Base-by-base conservation (phyloP, 2,113 vertebrate genomes). In the Odontesthes bonariensis region DNA sequence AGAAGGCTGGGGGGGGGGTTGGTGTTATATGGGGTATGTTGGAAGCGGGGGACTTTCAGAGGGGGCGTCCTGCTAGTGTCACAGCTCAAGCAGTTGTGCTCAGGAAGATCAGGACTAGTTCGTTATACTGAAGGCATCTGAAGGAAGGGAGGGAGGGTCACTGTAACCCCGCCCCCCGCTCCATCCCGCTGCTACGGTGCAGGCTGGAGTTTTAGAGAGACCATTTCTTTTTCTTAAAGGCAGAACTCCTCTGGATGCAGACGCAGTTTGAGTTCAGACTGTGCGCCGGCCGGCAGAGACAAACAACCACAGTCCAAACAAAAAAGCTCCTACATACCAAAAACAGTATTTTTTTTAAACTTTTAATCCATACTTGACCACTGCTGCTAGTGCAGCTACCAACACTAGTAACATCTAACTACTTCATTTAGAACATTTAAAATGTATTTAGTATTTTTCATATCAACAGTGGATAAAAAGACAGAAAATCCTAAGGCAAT, bases 1-100 rank as follows among this genome's bases (percentile, higher is more conserved):
- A 81, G 78, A 83, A 84, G 69, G 74, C 71, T 59, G 57, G 67
- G 42, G 27, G 53, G n/a, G 4, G 33, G 47, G 52, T 20, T 58
- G 81, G 53, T 54, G 44, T 55, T 32, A 23, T 8, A 53, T 12
- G 76, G 78, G 75, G 69, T 60, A 14, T 57, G 53, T 61, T 53
- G 53, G 69, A 63, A 44, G 23, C 31, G 22, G 19, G 61, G 65
- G 20, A 10, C 49, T 79, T 55, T 75, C 58, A 38, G 56, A 65
- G 53, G 52, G 90, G 76, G 27, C 75, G 64, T 89, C 86, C 90
- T 89, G 87, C 82, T 65, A 72, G 84, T 88, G 82, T 86, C 87
- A 89, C 77, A 90, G 86, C 87, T 90, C 84, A 85, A 89, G 81
- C 84, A 83, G 76, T 89, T 92, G 89, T 89, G 86, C 80, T 91